Percentiles rank a stretch among this genome's conserved stretches.
Conservation (phyloP, 2,113 vertebrate genomes). For the Semnopithecus entellus region DNA sequence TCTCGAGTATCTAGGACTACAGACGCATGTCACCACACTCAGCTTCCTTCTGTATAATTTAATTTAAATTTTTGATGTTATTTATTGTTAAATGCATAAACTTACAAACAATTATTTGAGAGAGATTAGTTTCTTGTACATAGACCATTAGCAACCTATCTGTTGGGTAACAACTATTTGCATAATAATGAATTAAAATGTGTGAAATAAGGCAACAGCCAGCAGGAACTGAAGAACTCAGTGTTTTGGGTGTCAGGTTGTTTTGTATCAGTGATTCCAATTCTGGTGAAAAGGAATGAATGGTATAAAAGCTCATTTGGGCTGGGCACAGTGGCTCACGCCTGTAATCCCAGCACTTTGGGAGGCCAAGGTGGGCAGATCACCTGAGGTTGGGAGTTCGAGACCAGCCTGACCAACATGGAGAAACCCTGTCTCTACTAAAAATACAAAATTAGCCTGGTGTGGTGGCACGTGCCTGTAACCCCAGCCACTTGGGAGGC, state of each 20-base stretch:
- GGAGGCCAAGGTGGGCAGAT: no score
- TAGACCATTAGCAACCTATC: slow-evolving; percentile 35
- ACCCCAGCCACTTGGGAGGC: no score
- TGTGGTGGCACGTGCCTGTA: no score
- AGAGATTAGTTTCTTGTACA: slow-evolving; percentile 59
- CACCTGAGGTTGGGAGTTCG: no score
- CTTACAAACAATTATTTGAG: slow-evolving; percentile 68
- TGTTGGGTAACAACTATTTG: slow-evolving; percentile 66
- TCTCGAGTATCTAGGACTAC: no score
- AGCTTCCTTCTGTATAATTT: slow-evolving; percentile 65
- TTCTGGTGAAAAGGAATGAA: background rate
- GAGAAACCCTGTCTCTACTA: no score
- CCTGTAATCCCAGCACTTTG: no score
- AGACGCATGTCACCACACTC: no score
- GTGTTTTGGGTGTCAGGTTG: background rate
- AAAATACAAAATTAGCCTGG: no score
- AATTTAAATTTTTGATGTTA: slow-evolving; percentile 79
- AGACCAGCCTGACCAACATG: no score
- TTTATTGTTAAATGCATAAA: slow-evolving; percentile 74
- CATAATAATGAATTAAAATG: slow-evolving; percentile 76
- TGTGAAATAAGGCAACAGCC: slow-evolving; percentile 66
- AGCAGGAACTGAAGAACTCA: slow-evolving; percentile 34
- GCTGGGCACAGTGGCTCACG: no score
- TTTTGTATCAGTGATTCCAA: background rate
- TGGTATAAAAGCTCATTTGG: background rate